These are phyloP conservation scores for Leiothrix lutea DNA, from an alignment of 2,113 vertebrate genomes.

Conservation along the genomic window DNA sequence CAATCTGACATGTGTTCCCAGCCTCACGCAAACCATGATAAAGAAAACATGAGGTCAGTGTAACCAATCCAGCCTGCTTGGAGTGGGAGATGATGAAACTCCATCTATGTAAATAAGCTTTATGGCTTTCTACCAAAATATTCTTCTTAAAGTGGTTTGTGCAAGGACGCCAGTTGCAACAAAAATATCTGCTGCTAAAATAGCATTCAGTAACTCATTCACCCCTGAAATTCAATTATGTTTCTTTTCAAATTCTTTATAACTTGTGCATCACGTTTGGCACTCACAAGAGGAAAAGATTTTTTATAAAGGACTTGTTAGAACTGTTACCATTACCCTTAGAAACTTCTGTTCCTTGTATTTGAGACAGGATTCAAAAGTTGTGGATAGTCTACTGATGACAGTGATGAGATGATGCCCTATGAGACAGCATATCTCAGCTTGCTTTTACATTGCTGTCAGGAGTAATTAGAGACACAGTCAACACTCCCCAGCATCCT, in stretches of 20 bases:
- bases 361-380: background rate
- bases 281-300: background rate
- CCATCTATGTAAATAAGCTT: background rate
- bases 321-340: background rate
- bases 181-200: background rate
- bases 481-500: background rate
- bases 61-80: background rate
- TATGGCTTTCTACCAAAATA: background rate
- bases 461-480: background rate
- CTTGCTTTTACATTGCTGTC: background rate
- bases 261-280: background rate
- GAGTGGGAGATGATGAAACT: background rate
- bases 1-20: background rate
- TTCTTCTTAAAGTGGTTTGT: constrained; percentile 1
- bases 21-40: background rate
- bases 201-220: background rate
- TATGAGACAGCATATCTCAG: background rate
- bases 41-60: background rate
- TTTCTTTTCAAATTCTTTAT: background rate
- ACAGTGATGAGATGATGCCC: background rate
- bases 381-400: background rate
- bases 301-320: background rate
- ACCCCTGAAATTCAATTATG: background rate
- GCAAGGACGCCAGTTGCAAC: background rate
- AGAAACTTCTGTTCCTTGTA: background rate